Conservation (phyloP, 2,113 vertebrate genomes). For the Toxotes jaculatrix region DNA sequence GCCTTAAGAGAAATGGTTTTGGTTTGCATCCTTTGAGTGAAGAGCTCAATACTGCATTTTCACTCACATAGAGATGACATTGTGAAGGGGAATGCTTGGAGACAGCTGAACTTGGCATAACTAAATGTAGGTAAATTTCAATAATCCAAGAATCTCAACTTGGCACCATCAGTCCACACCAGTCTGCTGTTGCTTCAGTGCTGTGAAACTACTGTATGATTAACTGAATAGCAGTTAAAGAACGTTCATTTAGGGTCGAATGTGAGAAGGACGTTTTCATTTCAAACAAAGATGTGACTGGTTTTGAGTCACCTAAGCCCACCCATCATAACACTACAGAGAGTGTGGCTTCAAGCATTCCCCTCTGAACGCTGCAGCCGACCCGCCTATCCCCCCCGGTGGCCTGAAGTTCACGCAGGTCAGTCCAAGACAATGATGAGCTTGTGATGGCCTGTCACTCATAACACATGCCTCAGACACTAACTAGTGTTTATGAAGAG, state of each 20-base stretch:
- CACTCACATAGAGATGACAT: constrained; percentile 28
- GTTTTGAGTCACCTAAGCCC: neutral
- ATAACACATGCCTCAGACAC: constrained; percentile 23
- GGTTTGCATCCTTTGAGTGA: constrained; percentile 30
- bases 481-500: constrained; percentile 8
- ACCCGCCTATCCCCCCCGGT: neutral
- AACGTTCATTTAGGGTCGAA: constrained; percentile 25
- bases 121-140: constrained; percentile 16
- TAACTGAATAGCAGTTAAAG: constrained; percentile 11
- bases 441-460: constrained; percentile 27
- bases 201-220: constrained; percentile 20
- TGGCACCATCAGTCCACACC: neutral
- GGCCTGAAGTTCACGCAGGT: constrained; percentile 26
- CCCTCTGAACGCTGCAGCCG: constrained; percentile 43
- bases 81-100: constrained; percentile 65
- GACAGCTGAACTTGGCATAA: constrained; percentile 12
- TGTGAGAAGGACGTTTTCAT: neutral
- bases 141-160: neutral
- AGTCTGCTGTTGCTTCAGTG: constrained; percentile 11
- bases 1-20: constrained; percentile 55
- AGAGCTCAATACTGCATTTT: constrained; percentile 14
- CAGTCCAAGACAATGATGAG: constrained; percentile 1
- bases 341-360: constrained; percentile 63
- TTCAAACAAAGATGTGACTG: constrained; percentile 1
- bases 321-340: constrained; percentile 35